phyloP scores from a whole-genome alignment of 30 jellyfish, hydroid and myxozoan genomes.

The Cassiopea andromeda region DNA sequence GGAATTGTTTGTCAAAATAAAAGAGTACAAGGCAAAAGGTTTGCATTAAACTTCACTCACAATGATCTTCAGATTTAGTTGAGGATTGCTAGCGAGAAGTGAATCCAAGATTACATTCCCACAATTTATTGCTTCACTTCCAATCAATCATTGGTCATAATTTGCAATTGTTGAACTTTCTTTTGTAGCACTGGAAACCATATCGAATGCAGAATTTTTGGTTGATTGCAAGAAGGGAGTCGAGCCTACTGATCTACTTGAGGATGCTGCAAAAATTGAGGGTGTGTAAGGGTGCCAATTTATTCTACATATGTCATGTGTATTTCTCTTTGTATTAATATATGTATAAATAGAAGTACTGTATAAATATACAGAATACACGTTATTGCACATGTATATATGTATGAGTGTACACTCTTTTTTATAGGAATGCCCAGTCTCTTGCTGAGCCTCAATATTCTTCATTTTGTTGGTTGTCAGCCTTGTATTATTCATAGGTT shows the following conservation, averaged over 20 bases:
- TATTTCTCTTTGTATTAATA: background rate
- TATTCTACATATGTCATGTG: background rate
- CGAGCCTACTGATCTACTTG: background rate
- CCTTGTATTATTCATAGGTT: no score
- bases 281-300: background rate
- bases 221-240: background rate
- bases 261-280: background rate
- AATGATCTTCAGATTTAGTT: background rate
- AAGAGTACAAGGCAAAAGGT: constrained; percentile 55
- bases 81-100: no score
- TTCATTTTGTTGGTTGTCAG: no score
- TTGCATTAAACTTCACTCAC: background rate
- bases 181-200: background rate
- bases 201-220: background rate
- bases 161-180: no score
- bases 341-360: background rate
- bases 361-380: no score
- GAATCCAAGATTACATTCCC: no score
- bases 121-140: no score
- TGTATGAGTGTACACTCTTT: no score
- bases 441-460: no score
- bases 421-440: no score
- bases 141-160: no score
- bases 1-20: constrained; percentile 12
- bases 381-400: no score